phyloP scores from a whole-genome alignment of 2,113 vertebrate genomes.

The Loxodonta africana region DNA sequence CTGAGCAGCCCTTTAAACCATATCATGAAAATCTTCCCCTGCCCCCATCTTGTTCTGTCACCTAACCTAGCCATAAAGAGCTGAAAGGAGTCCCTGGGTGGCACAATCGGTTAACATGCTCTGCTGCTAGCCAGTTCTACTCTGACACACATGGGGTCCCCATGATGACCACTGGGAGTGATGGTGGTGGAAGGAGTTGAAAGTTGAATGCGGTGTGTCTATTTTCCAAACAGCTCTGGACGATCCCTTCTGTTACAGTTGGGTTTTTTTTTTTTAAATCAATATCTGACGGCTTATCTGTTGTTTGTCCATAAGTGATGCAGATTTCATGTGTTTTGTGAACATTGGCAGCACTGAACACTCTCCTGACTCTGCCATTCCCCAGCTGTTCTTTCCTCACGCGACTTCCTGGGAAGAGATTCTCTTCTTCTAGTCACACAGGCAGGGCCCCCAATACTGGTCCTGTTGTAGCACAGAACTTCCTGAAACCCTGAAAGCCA shows the following conservation, averaged over 20 bases:
- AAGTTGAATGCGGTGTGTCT: background rate
- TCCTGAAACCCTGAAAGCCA: conserved; percentile 58
- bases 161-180: background rate
- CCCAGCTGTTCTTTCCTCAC: background rate
- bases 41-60: background rate
- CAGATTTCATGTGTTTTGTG: background rate
- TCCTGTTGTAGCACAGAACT: conserved; percentile 72
- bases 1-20: background rate
- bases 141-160: background rate
- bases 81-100: background rate
- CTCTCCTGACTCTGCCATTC: background rate
- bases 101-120: background rate
- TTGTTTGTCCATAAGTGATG: background rate
- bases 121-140: background rate
- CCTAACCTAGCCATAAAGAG: background rate
- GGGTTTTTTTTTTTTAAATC: background rate
- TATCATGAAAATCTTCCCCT: background rate
- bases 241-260: background rate
- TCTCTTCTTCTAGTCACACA: conserved; percentile 33
- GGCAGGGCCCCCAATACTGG: conserved; percentile 68
- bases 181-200: background rate
- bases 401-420: conserved; percentile 15
- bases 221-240: background rate
- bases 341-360: background rate
- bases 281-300: background rate